These are phyloP conservation scores for Drosophila jambulina DNA, from an alignment of 1,140 invertebrate genomes.

Conservation along the genomic window DNA sequence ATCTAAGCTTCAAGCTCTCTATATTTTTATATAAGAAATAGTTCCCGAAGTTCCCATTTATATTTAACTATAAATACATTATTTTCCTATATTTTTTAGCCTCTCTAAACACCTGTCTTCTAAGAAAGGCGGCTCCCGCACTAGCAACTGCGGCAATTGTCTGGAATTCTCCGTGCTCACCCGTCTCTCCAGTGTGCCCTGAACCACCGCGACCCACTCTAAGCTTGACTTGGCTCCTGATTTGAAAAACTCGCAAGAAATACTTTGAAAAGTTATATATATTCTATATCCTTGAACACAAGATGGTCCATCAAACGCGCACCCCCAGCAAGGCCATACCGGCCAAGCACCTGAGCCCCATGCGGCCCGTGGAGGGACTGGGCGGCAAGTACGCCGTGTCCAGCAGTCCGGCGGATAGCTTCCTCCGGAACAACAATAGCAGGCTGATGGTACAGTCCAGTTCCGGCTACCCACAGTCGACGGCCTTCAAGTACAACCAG, in stretches of 20 bases:
- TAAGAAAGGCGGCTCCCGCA: slow-evolving; percentile 80
- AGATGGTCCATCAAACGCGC: slow-evolving; percentile 80
- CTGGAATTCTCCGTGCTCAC: slow-evolving; percentile 81
- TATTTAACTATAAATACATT: neutral
- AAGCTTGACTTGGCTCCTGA: slow-evolving; percentile 13
- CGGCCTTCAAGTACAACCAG: slow-evolving; percentile 74
- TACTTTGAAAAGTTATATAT: slow-evolving; percentile 2
- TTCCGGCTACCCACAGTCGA: slow-evolving; percentile 17
- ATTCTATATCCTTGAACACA: slow-evolving; percentile 8
- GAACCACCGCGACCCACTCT: slow-evolving; percentile 30
- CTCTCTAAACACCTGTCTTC: slow-evolving; percentile 83
- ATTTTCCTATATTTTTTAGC: slow-evolving; percentile 23
- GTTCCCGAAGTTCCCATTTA: neutral
- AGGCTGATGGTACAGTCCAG: slow-evolving; percentile 49
- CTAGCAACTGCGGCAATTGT: slow-evolving; percentile 80
- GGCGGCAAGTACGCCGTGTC: slow-evolving; percentile 66
- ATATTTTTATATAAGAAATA: neutral
- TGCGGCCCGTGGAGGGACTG: slow-evolving; percentile 59
- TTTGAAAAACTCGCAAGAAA: slow-evolving; percentile 23
- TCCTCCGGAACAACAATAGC: slow-evolving; percentile 39
- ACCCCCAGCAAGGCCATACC: slow-evolving; percentile 70
- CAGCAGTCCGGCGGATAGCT: slow-evolving; percentile 64
- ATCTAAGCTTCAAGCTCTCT: neutral
- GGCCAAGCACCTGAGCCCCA: slow-evolving; percentile 79
- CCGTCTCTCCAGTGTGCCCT: slow-evolving; percentile 79